Evolutionary conservation across 2,888 invertebrate species (phyloP).

Genomic region (Dryococelus australis): DNA sequence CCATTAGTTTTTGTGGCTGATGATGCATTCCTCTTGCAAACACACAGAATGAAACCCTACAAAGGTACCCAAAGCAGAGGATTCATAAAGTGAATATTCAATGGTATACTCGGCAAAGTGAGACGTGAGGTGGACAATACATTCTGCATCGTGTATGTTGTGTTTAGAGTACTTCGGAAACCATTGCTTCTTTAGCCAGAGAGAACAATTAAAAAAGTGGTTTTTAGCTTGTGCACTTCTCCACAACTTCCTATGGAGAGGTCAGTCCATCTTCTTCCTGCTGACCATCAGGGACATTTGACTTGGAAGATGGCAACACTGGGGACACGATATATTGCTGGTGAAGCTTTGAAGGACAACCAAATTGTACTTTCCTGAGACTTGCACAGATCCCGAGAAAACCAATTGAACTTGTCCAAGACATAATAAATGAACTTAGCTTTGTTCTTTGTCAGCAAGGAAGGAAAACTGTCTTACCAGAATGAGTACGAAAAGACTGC

Average conservation of each 20-base stretch:
- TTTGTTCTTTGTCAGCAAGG: not conserved
- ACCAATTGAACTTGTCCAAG: not conserved
- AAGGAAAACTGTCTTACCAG: not conserved
- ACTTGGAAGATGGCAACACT: not conserved
- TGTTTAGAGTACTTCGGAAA: not conserved
- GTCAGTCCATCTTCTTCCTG: not conserved
- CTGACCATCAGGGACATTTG: not conserved
- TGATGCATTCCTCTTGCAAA: not conserved
- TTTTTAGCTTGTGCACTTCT: not conserved
- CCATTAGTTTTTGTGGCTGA: constrained; percentile 22
- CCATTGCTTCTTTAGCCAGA: not conserved
- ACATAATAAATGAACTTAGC: not conserved
- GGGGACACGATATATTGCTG: not conserved
- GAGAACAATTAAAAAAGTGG: not conserved
- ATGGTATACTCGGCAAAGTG: not conserved
- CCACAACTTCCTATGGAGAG: not conserved
- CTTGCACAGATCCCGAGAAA: not conserved
- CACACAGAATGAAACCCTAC: not conserved
- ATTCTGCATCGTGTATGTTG: not conserved
- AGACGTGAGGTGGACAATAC: not conserved
- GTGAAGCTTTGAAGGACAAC: not conserved
- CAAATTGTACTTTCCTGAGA: not conserved
- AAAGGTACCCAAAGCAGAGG: not conserved
- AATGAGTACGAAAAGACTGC: not conserved
- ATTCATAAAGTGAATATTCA: not conserved